These are phyloP conservation scores for Meloidogyne floridensis DNA, from an alignment of 1,140 invertebrate genomes.

Conservation along the genomic window DNA sequence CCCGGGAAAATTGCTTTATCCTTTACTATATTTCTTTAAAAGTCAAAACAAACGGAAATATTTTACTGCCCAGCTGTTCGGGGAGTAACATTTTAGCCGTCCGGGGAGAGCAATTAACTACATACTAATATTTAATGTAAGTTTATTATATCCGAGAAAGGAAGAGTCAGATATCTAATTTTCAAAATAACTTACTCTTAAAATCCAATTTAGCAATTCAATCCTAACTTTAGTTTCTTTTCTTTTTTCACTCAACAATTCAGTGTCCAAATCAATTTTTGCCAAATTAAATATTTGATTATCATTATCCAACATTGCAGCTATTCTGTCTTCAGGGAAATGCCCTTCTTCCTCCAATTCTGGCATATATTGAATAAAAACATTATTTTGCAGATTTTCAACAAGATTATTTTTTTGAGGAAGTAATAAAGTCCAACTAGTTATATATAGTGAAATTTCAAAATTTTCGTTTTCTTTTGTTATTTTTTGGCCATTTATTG, in stretches of 20 bases:
- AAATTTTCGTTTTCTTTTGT: not conserved
- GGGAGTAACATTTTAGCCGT: too few relatives aligned
- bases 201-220: not conserved
- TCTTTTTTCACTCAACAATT: not conserved
- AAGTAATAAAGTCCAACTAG: slow-evolving; percentile 1
- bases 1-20: too few relatives aligned
- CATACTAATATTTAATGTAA: too few relatives aligned
- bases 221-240: slow-evolving; percentile 2
- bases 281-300: not conserved
- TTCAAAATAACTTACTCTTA: not conserved
- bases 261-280: not conserved
- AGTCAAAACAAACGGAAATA: too few relatives aligned
- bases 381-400: not conserved
- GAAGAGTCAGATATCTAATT: not conserved
- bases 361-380: slow-evolving; percentile 7
- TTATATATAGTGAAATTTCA: not conserved
- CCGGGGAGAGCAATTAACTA: too few relatives aligned
- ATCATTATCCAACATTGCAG: not conserved
- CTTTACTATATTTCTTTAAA: too few relatives aligned
- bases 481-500: slow-evolving; percentile 13
- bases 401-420: not conserved
- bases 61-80: too few relatives aligned
- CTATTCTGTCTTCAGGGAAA: slow-evolving; percentile 8
- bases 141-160: too few relatives aligned
- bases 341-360: not conserved